Conservation (phyloP, 2,797 vertebrate genomes). For the Valencia hispanica region DNA sequence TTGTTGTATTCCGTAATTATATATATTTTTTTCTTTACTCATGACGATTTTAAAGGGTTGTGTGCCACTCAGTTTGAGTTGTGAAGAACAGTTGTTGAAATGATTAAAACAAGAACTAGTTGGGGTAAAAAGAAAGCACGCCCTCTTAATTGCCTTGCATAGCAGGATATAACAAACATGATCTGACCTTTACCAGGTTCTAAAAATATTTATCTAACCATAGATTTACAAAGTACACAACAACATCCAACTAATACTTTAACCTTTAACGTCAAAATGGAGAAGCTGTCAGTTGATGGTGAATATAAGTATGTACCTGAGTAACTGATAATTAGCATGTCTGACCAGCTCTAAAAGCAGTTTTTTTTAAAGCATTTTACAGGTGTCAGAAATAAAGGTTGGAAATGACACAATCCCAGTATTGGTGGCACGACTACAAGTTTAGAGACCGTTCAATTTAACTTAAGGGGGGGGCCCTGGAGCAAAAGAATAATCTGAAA, state of each 20-base stretch:
- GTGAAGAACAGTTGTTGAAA: background rate
- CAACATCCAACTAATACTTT: background rate
- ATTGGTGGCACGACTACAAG: background rate
- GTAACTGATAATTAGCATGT: background rate
- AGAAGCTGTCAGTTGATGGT: too few relatives aligned
- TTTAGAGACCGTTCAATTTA: background rate
- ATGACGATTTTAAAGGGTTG: background rate
- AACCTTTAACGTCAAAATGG: background rate
- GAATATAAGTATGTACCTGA: background rate
- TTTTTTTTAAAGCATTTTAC: background rate
- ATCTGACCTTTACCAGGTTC: background rate
- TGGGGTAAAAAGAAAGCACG: background rate
- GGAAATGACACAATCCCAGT: background rate
- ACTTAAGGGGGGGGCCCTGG: background rate
- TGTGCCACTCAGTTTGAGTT: background rate
- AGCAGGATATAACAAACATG: background rate
- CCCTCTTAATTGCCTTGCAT: background rate
- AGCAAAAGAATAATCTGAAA: background rate
- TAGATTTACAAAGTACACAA: background rate
- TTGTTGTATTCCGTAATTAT: background rate
- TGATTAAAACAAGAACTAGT: background rate
- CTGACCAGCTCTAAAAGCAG: background rate
- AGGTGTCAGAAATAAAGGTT: background rate
- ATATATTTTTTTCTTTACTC: conserved; percentile 2
- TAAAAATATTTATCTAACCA: background rate